Evolutionary conservation across 2,113 vertebrate species (phyloP).

Genomic region (Nycticebus coucang): DNA sequence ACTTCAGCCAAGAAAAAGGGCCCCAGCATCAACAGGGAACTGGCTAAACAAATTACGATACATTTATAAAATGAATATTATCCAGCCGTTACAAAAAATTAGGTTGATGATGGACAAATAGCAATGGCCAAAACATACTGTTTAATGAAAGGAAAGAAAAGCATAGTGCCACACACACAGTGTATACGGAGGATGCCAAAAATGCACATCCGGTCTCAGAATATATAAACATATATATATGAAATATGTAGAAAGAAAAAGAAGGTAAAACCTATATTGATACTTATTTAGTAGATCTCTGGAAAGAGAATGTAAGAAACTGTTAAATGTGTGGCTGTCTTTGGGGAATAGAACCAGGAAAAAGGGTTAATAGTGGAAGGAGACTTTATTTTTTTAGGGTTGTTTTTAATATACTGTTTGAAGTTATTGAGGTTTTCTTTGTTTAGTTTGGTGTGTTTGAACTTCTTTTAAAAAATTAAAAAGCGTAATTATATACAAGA

Average conservation of each 20-base stretch:
- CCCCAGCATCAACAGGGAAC: neutral
- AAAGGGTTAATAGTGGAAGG: neutral
- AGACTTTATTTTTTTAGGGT: neutral
- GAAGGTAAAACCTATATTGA: neutral
- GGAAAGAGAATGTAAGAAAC: neutral
- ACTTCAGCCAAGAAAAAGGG: neutral
- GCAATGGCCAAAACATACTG: neutral
- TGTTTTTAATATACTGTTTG: neutral
- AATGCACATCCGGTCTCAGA: no score
- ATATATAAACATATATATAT: no score
- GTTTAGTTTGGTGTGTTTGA: neutral
- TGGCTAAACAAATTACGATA: constrained; percentile 28
- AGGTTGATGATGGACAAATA: neutral
- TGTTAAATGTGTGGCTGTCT: neutral
- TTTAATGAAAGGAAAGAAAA: neutral
- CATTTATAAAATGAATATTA: constrained; percentile 7
- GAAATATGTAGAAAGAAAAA: neutral
- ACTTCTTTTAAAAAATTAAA: constrained; percentile 34
- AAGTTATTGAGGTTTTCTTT: neutral
- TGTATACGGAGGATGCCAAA: neutral
- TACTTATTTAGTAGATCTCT: neutral
- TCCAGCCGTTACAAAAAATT: neutral
- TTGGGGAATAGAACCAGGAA: neutral
- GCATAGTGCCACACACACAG: neutral
- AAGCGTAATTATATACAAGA: constrained; percentile 18